Base-by-base conservation (phyloP, 2,797 vertebrate species). In the Megaceryle alcyon region DNA sequence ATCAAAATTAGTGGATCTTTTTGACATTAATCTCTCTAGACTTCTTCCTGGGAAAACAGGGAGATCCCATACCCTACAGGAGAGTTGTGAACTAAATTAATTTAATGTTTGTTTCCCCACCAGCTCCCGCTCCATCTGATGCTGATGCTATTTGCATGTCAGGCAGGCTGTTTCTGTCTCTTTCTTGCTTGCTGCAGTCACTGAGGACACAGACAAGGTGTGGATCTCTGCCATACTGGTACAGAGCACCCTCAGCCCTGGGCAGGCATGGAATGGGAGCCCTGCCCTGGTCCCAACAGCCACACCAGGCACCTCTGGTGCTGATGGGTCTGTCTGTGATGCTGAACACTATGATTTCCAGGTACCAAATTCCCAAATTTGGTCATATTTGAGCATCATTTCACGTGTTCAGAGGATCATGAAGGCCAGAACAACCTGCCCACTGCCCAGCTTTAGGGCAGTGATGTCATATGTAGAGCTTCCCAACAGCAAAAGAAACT, bases 31-130 rank as follows among this genome's bases (percentile, higher is more conserved):
- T 97, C 96, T 96, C 95, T 92, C 95, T 95, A 95, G 96, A 96
- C 63, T 94, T 96, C 92, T 96, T 94, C 88, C 92, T n/a, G 85
- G 91, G 95, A 96, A 95, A 97, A 95, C 89, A 96, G 94, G 95
- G 96, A 96, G 92, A 96, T 96, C 94, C 95, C 96, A 95, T 94
- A 95, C 96, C 96, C 96, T 95, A 96, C 95, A 97, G 95, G 95
- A 96, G 93, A 97, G 90, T 95, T 96, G 95, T 96, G 96, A 97
- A 96, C 96, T 95, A 97, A 96, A 96, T 97, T 97, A 96, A 96
- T 97, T 97, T 94, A 92, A 96, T 96, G 95, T 97, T 97, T 97
- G 88, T 97, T 97, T 96, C 90, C 89, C 66, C 61, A 88, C 18
- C 37, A 94, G 78, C 91, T 96, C 96, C 94, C 88, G 1, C 87